phyloP scores from a whole-genome alignment of 2,113 vertebrate genomes.

The Papio anubis region DNA sequence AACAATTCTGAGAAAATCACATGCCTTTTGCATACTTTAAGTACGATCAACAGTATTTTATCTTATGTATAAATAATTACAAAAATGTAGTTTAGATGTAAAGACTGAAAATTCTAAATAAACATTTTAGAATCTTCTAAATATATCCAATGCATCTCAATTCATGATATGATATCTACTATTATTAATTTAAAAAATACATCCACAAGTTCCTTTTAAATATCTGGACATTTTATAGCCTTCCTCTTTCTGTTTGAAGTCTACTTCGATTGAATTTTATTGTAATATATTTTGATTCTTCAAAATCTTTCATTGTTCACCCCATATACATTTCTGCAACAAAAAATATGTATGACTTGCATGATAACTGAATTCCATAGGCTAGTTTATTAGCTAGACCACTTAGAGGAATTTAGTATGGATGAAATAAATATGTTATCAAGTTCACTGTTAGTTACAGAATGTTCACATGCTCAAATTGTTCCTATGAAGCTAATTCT shows the following conservation, averaged over 20 bases:
- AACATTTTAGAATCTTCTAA: not conserved
- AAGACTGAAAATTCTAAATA: not conserved
- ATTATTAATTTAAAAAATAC: not conserved
- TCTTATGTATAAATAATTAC: not conserved
- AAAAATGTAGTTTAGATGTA: not conserved
- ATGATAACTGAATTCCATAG: not conserved
- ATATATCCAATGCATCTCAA: not conserved
- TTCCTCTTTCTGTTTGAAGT: not conserved
- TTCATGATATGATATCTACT: not conserved
- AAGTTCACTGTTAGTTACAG: not conserved
- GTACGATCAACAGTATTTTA: not conserved
- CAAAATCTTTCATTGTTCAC: not conserved
- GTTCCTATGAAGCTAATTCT: not conserved
- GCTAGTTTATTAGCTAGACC: not conserved
- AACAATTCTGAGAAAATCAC: not conserved
- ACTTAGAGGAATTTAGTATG: not conserved
- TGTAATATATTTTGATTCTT: not conserved
- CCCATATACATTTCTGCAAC: not conserved
- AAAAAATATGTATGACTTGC: not conserved
- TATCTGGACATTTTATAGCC: not conserved
- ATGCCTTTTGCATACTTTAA: not conserved
- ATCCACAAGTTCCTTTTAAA: not conserved
- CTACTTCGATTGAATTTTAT: not conserved
- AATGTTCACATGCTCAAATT: not conserved
- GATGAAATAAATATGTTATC: not conserved